Conservation (phyloP, 2,888 invertebrate species). For the Diadegma fenestrale region DNA sequence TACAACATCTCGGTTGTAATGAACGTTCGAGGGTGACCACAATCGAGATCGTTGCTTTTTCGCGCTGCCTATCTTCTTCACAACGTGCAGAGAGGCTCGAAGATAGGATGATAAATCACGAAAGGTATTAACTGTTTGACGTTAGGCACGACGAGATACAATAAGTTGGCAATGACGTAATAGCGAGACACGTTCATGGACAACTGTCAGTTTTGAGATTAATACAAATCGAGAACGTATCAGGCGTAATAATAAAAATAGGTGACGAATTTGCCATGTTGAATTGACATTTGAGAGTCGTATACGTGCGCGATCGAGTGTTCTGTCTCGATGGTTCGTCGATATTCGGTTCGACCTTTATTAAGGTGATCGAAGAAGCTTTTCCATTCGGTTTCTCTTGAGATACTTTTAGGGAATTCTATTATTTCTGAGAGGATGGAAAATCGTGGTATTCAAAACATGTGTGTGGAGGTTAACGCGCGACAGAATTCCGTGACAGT, state of each 20-base stretch:
- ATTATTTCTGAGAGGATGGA: not conserved
- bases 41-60: conserved; percentile 50
- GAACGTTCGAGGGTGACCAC: conserved; percentile 54
- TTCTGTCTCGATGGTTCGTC: not conserved
- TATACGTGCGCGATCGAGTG: not conserved
- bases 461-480: conserved; percentile 29
- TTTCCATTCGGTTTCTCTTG: not conserved
- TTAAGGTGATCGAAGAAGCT: not conserved
- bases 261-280: not conserved
- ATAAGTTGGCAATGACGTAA: not conserved
- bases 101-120: conserved; percentile 38
- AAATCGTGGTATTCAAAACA: conserved; percentile 17
- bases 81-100: conserved; percentile 21
- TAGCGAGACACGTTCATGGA: conserved; percentile 6
- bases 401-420: not conserved
- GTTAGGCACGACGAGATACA: conserved; percentile 14
- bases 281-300: not conserved
- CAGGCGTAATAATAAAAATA: not conserved
- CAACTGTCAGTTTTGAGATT: conserved; percentile 52
- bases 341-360: not conserved
- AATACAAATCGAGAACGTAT: conserved; percentile 6
- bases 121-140: conserved; percentile 26
- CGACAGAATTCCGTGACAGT: conserved; percentile 50
- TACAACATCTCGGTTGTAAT: conserved; percentile 73
- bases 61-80: conserved; percentile 38